Base-by-base conservation (phyloP, 92 coral and sea anemone species). In the Actinernus sp. region DNA sequence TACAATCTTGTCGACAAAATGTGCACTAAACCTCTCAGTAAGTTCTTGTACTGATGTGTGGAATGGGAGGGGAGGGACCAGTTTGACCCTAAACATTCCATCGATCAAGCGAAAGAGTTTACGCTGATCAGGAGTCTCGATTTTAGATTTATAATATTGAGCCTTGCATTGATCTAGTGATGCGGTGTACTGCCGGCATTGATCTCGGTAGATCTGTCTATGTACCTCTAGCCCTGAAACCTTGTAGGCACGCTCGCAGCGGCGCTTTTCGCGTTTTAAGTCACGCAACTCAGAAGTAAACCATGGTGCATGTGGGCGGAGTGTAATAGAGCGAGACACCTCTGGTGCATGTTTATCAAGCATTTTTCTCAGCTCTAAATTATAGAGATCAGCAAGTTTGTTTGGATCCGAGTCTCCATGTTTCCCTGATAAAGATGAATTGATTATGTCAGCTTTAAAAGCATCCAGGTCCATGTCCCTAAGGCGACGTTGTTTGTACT, bases 201-300 rank as follows among this genome's bases (percentile, higher is more conserved):
- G 24, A 4, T 58, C 65, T 1, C 50, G 41, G 36, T 28, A 79
- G 14, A 79, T 79, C 34, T 59, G 52, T 8, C 39, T 31, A 48
- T 78, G 78, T 30, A 79, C 73, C n/a, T 24, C 79, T 0, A 84
- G 69, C 25, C 81, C 58, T 17, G 91, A 61, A 0, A 56, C 25
- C n/a, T 45, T 50, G 28, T 58, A 84, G 25, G n/a, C n/a, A n/a
- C n/a, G n/a, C n/a, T n/a, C n/a, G n/a, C n/a, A n/a, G n/a, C n/a
- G n/a, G n/a, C n/a, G n/a, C n/a, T n/a, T n/a, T n/a, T n/a, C n/a
- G n/a, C n/a, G n/a, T n/a, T n/a, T n/a, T n/a, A n/a, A n/a, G n/a
- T n/a, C n/a, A n/a, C n/a, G n/a, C n/a, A n/a, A n/a, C n/a, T n/a
- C n/a, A n/a, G n/a, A n/a, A n/a, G n/a, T n/a, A n/a, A n/a, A n/a